Percentiles rank a stretch among this genome's conserved stretches.
These are phyloP conservation scores for Macrosteles quadrilineatus DNA, from an alignment of 1,140 invertebrate species.

Conservation along the genomic window DNA sequence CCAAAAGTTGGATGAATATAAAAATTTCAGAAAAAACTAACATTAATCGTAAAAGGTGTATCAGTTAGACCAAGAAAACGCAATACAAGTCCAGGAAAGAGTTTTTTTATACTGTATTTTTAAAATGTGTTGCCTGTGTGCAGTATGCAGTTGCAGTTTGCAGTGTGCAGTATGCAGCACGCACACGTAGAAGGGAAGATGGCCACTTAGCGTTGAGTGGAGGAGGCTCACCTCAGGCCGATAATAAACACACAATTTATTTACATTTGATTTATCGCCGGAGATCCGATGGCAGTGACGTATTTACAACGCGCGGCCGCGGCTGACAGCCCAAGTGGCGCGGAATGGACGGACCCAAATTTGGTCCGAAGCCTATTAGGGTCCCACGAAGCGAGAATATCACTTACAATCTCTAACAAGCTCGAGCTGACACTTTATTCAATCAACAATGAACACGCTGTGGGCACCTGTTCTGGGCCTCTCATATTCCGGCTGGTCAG, in stretches of 20 bases:
- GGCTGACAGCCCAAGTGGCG: background rate
- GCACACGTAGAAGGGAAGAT: no score
- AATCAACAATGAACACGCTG: slow-evolving; percentile 4
- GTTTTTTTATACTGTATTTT: no score
- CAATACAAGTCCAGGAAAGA: no score
- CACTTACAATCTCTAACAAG: slow-evolving; percentile 17
- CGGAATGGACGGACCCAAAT: background rate
- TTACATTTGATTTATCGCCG: slow-evolving; percentile 20
- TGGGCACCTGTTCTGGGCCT: background rate
- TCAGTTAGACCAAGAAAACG: no score
- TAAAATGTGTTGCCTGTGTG: no score
- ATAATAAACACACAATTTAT: slow-evolving; percentile 26
- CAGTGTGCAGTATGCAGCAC: no score
- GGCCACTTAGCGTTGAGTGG: no score
- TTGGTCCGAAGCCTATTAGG: slow-evolving; percentile 22
- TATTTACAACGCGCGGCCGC: slow-evolving; percentile 1
- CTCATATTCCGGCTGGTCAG: background rate
- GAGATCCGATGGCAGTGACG: slow-evolving; percentile 19
- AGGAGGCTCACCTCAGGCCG: background rate
- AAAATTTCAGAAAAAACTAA: no score
- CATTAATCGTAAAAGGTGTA: no score
- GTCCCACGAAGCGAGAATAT: slow-evolving; percentile 18
- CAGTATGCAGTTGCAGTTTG: no score
- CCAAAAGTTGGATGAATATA: no score
- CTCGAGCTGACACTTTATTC: slow-evolving; percentile 11